Evolutionary conservation across 2,888 invertebrate species (phyloP), one percentile per base, ranked within the genome.

Genomic region (Chalcis sispes): DNA sequence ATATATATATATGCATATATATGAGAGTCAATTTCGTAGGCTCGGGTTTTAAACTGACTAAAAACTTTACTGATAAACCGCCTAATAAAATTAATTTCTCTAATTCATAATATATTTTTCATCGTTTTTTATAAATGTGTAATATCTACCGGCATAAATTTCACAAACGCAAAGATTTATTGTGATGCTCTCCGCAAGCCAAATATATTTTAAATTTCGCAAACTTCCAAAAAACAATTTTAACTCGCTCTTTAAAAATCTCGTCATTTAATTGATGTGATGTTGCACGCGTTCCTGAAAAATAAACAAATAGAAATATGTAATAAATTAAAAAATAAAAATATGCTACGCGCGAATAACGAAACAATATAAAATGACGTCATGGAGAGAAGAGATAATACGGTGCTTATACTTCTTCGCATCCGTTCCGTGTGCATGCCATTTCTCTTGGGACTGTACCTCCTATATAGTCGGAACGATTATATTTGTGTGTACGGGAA

Each of bases 161-260:
- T 29, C 8, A 29, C 15, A 18, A 46, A n/a, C 54, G 18, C 8
- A 1, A 27, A 58, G 40, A 52, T 50, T 40, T 40, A 32, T 52
- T 62, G 52, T 40, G 27, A 27, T 10, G 52, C 7, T 10, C 27
- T n/a, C 1, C 1, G 40, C 20, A 15, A 42, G 42, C 61, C 54
- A 62, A 71, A 62, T 54, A n/a, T n/a, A 71, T 71, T 71, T 54
- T 42, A 15, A 2, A 48, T 70, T 54, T 42, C 36, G 52, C 32
- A 20, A 32, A 8, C 27, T 4, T 10, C n/a, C 0, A 7, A n/a
- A n/a, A 42, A 27, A 42, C 4, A n/a, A n/a, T n/a, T n/a, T n/a
- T n/a, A n/a, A n/a, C n/a, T n/a, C n/a, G n/a, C n/a, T n/a, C n/a
- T n/a, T n/a, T n/a, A n/a, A n/a, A n/a, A n/a, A n/a, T n/a, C n/a